Evolutionary conservation across 2,113 vertebrate species (phyloP), one percentile per base, ranked within the genome.

Genomic region (Toxostoma redivivum): DNA sequence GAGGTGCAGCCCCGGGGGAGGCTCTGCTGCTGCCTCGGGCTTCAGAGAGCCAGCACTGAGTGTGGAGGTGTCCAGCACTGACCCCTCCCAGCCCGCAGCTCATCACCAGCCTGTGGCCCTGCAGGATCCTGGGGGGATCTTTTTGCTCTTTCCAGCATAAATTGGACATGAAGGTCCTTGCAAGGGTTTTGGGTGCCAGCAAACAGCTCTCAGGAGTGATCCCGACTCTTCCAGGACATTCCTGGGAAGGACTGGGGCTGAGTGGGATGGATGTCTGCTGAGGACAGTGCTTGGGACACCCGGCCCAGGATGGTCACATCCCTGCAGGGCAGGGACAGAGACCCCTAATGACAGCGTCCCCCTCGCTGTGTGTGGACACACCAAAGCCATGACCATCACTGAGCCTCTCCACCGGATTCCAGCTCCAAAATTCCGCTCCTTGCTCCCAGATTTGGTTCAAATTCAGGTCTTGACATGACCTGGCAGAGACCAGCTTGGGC

Each of bases 31-130:
- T 73, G 74, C 13, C 15, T 78, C 50, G 33, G 40, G 56, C 15
- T 30, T 61, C 80, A 74, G 51, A 30, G 66, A 65, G 51, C 9
- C 42, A 40, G 12, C 31, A 6, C 0, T 0, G 4, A 61, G 47
- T 3, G 37, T 24, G 47, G 70, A 61, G 21, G 12, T 57, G 66
- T 1, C 27, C 53, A 44, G 35, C 2, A 5, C 62, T 37, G 21
- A 25, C 25, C 12, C 33, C 15, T 22, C 17, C 64, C 64, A 57
- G 38, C 42, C 24, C 7, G 1, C 47, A 38, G 24, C 38, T 53
- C 0, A 0, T 35, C 27, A 62, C 67, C 67, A 54, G 38, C 18
- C 51, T 7, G 21, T 24, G 38, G 11, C 61, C 13, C 6, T 3
- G 18, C 42, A 33, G 38, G 53, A 33, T 2, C 1, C 50, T 17